phyloP scores from a whole-genome alignment of 2,888 invertebrate species.

The Dryobota labecula region DNA sequence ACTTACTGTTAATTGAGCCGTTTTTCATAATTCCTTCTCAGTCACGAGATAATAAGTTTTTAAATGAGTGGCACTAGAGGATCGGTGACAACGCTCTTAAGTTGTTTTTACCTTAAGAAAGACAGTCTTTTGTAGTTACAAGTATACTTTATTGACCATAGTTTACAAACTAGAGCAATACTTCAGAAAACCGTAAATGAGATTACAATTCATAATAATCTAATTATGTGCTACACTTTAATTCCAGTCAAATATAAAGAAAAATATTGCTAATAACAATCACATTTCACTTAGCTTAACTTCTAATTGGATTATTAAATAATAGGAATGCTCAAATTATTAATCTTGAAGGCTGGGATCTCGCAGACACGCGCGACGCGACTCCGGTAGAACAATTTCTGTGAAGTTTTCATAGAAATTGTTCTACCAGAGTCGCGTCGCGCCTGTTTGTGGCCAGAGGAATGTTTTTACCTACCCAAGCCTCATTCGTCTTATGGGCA shows the following conservation, averaged over 20 bases:
- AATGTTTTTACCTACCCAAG: background rate
- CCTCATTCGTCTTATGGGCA: background rate
- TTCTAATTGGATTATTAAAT: constrained; percentile 16
- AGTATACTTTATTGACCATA: constrained; percentile 51
- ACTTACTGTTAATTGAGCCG: too few species aligned
- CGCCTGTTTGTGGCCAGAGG: too few species aligned
- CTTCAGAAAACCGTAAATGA: constrained; percentile 42
- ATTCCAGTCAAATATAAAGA: constrained; percentile 47
- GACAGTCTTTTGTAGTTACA: constrained; percentile 18
- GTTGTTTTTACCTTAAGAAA: background rate
- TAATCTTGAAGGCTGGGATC: background rate
- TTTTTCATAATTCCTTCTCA: too few species aligned
- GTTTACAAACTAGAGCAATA: constrained; percentile 53
- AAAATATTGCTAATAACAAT: constrained; percentile 63
- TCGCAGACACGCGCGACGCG: too few species aligned
- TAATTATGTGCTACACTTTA: constrained; percentile 40
- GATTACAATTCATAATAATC: constrained; percentile 36
- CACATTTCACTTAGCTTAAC: constrained; percentile 66
- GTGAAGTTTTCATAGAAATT: too few species aligned
- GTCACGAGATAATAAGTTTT: too few species aligned
- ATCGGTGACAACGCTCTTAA: too few species aligned
- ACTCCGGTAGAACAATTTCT: too few species aligned
- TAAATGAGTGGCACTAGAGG: too few species aligned
- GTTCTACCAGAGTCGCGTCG: too few species aligned
- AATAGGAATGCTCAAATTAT: background rate